Percentiles rank a stretch among this genome's conserved stretches.
phyloP scores from a whole-genome alignment of 2,797 vertebrate species.

The Lepus oiostolus region DNA sequence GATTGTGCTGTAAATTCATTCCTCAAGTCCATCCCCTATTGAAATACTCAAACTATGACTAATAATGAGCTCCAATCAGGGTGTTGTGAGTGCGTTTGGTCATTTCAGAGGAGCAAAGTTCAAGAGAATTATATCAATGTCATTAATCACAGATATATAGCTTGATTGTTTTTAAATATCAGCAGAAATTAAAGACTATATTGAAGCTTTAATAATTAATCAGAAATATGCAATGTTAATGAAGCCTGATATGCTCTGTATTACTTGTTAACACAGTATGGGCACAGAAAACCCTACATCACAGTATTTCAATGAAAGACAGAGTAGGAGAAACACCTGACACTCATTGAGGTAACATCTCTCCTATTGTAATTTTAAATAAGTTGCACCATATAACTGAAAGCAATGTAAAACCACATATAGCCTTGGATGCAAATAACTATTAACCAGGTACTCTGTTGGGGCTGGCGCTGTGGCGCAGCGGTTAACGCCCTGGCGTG shows the following conservation, averaged over 20 bases:
- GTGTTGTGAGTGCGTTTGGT: background rate
- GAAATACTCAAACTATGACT: background rate
- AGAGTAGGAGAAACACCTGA: background rate
- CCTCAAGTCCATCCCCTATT: background rate
- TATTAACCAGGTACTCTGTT: background rate
- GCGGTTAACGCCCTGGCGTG: no score
- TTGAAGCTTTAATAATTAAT: conserved; percentile 85
- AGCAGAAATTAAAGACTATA: conserved; percentile 74
- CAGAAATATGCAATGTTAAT: conserved; percentile 78
- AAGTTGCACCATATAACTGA: conserved; percentile 1
- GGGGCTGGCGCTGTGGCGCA: no score
- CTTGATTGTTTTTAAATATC: conserved; percentile 63
- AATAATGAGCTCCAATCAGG: background rate
- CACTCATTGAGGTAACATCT: background rate
- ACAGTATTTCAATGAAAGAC: background rate
- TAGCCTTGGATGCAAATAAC: background rate
- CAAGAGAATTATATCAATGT: conserved; percentile 64
- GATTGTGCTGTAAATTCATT: conserved; percentile 25
- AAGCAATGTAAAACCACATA: background rate
- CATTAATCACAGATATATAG: conserved; percentile 52
- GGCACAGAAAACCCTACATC: background rate
- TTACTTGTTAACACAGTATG: conserved; percentile 16
- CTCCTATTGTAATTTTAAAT: conserved; percentile 11
- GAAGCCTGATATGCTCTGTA: conserved; percentile 56
- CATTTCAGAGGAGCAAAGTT: conserved; percentile 68